Evolutionary conservation across 2,888 invertebrate species (phyloP).

Genomic region (Amphipyra tragopoginis): DNA sequence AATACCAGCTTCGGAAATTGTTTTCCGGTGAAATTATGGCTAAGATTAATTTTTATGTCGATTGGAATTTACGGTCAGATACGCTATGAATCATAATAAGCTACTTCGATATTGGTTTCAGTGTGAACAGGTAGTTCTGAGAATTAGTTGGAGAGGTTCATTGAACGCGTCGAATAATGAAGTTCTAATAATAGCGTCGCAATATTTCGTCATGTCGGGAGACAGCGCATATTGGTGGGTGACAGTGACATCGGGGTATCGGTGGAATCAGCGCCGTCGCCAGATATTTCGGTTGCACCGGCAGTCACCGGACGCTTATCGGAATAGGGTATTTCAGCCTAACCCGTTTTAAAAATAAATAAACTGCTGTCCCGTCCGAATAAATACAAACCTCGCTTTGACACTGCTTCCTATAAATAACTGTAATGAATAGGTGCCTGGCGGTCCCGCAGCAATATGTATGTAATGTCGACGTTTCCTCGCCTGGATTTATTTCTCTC

Average conservation of each 20-base stretch:
- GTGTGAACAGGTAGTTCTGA: slow-evolving; percentile 56
- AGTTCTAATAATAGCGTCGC: slow-evolving; percentile 78
- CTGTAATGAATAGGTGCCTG: slow-evolving; percentile 87
- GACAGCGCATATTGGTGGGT: slow-evolving; percentile 71
- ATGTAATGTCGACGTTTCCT: slow-evolving; percentile 86
- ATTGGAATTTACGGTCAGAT: slow-evolving; percentile 43
- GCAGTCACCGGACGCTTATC: slow-evolving; percentile 82
- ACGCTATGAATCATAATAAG: slow-evolving; percentile 55
- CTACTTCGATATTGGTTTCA: slow-evolving; percentile 50
- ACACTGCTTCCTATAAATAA: slow-evolving; percentile 88
- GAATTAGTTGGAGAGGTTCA: slow-evolving; percentile 68
- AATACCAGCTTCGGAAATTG: slow-evolving; percentile 72
- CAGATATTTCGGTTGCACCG: slow-evolving; percentile 76
- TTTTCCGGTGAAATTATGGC: slow-evolving; percentile 71
- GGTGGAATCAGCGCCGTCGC: slow-evolving; percentile 71
- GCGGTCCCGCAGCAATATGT: slow-evolving; percentile 84
- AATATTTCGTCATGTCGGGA: slow-evolving; percentile 78
- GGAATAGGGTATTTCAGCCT: slow-evolving; percentile 80
- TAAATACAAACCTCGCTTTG: slow-evolving; percentile 86
- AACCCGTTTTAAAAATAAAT: slow-evolving; percentile 87
- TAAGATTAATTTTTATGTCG: slow-evolving; percentile 64
- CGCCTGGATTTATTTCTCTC: slow-evolving; percentile 83
- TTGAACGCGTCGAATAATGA: slow-evolving; percentile 78
- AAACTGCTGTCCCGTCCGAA: slow-evolving; percentile 83
- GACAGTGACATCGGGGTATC: slow-evolving; percentile 80